Base-by-base conservation (phyloP, 2,888 invertebrate genomes). In the Endotricha flammealis region DNA sequence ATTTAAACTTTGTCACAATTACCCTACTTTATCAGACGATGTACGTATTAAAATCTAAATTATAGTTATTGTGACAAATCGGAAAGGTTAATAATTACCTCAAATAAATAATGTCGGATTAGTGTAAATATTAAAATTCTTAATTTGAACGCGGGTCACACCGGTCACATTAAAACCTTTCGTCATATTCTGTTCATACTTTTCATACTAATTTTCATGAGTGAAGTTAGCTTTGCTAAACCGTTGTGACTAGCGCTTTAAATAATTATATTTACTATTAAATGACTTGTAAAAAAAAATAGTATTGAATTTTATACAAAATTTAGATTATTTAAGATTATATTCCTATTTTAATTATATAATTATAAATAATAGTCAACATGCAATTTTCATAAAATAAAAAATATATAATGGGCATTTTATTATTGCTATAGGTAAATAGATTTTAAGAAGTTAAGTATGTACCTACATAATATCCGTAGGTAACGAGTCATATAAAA, bases 301-400 rank as follows among this genome's bases (percentile, higher is more conserved):
- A 55, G 64, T 74, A 75, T 75, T 74, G 61, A 66, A 71, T 74
- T 74, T 73, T 75, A 72, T 78, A 75, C 69, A 67, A 53, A 52
- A 49, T 41, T 31, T 55, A 51, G 39, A 29, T 43, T 49, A 51
- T 33, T 33, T 24, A 40, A 33, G 23, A 22, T 38, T 35, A 22
- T 35, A 35, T 43, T 48, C 43, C 45, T 50, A 44, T 16, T 9
- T n/a, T 42, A 46, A 42, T 42, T 46, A 42, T 38, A 37, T 34
- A 25, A 20, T 41, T 12, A n/a, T 43, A 36, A 13, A 24, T 30
- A 24, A 39, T n/a, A n/a, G n/a, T n/a, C n/a, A n/a, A n/a, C n/a
- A n/a, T n/a, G n/a, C n/a, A n/a, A n/a, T n/a, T n/a, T n/a, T n/a
- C n/a, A n/a, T n/a, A n/a, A n/a, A n/a, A n/a, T n/a, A n/a, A n/a